Percentiles rank a stretch among this genome's conserved stretches.
phyloP scores from a whole-genome alignment of 2,888 invertebrate species.

The Drosophila subquinaria region DNA sequence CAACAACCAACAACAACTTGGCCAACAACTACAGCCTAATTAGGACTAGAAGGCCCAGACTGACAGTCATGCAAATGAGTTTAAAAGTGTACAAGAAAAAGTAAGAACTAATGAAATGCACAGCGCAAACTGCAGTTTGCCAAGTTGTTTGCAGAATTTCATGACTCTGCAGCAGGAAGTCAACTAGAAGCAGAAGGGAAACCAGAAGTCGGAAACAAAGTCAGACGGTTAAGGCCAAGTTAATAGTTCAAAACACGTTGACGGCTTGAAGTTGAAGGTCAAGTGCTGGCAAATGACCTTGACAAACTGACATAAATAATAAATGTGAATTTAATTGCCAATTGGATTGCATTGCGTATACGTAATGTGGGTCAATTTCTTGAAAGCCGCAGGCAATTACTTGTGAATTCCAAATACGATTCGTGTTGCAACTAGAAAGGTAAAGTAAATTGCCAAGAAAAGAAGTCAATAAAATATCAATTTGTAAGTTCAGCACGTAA shows the following conservation, averaged over 20 bases:
- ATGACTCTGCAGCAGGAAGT: slow-evolving; percentile 20
- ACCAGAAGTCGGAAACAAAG: background rate
- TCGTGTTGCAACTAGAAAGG: background rate
- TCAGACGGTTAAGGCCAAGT: background rate
- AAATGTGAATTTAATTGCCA: slow-evolving; percentile 44
- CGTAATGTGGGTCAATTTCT: slow-evolving; percentile 23
- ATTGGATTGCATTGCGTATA: slow-evolving; percentile 33
- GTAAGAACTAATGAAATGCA: slow-evolving; percentile 46
- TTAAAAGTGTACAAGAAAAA: slow-evolving; percentile 48
- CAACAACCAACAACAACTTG: slow-evolving; percentile 28
- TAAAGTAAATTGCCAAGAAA: background rate
- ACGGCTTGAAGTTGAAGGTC: slow-evolving; percentile 1
- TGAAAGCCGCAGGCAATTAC: slow-evolving; percentile 30
- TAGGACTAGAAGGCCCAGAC: slow-evolving; percentile 18
- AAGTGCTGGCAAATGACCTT: slow-evolving; percentile 25
- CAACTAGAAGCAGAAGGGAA: slow-evolving; percentile 11
- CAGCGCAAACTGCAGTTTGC: slow-evolving; percentile 44
- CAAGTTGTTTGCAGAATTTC: slow-evolving; percentile 25
- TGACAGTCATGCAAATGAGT: slow-evolving; percentile 60
- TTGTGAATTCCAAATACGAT: background rate
- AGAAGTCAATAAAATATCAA: slow-evolving; percentile 1
- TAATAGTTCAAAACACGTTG: slow-evolving; percentile 12
- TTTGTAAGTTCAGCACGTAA: background rate
- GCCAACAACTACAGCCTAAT: slow-evolving; percentile 40
- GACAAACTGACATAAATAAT: slow-evolving; percentile 41